Percentiles rank a stretch among this genome's conserved stretches.
These are phyloP conservation scores for Zapus hudsonius DNA, from an alignment of 2,113 vertebrate species.

Conservation along the genomic window DNA sequence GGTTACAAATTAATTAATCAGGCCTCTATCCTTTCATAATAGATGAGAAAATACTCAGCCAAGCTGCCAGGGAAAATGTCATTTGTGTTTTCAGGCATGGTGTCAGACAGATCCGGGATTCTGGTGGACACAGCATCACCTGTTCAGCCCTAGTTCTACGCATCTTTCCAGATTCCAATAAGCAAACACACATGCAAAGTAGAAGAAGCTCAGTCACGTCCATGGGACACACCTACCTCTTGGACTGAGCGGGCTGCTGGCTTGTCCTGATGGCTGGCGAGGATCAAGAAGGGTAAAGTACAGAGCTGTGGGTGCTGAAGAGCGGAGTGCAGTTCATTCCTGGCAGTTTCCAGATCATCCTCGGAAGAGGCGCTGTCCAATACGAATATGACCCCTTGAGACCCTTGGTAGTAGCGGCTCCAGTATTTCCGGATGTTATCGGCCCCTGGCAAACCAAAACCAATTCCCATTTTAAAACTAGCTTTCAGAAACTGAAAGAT, in stretches of 20 bases:
- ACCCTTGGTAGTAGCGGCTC: conserved; percentile 99
- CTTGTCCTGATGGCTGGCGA: conserved; percentile 99
- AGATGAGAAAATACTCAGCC: background rate
- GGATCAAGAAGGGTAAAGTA: conserved; percentile 98
- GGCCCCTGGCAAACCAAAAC: conserved; percentile 89
- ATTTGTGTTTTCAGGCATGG: conserved; percentile 51
- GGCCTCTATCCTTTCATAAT: background rate
- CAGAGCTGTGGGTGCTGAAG: conserved; percentile 98
- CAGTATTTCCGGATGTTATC: conserved; percentile 99
- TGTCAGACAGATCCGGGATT: background rate
- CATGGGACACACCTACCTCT: conserved; percentile 89
- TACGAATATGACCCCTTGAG: conserved; percentile 97
- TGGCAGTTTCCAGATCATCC: conserved; percentile 95
- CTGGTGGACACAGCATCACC: background rate
- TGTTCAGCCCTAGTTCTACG: background rate
- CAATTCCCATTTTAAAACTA: conserved; percentile 52
- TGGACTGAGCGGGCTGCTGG: conserved; percentile 94
- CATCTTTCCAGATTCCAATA: background rate
- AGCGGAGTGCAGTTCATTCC: conserved; percentile 96
- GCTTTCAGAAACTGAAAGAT: conserved; percentile 2
- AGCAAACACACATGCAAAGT: background rate
- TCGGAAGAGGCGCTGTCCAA: conserved; percentile 97
- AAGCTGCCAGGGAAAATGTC: conserved; percentile 52
- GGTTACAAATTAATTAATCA: conserved; percentile 30
- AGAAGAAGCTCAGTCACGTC: background rate